Evolutionary conservation across 35 echinoderm and acorn worm species (phyloP).

Genomic region (Diadema setosum): DNA sequence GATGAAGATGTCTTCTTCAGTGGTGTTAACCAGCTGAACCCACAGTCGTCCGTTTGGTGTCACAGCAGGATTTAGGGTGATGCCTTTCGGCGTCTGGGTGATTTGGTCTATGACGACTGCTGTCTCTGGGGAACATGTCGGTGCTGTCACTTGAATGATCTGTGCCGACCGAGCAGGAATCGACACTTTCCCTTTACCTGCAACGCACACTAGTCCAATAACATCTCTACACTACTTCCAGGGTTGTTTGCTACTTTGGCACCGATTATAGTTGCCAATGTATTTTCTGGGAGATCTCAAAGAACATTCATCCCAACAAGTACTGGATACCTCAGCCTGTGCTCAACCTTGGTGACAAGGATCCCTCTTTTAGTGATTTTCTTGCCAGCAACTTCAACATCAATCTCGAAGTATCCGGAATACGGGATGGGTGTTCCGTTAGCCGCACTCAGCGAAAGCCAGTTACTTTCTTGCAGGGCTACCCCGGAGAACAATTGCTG

Average conservation of each 20-base stretch:
- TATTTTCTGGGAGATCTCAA: too few species aligned
- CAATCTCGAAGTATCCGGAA: slow-evolving; percentile 9
- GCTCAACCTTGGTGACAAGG: too few species aligned
- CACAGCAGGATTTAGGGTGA: not conserved
- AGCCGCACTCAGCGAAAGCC: slow-evolving; percentile 22
- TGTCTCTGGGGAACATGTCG: not conserved
- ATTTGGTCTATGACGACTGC: not conserved
- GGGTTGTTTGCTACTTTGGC: too few species aligned
- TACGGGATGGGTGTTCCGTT: slow-evolving; percentile 41
- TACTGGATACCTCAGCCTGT: too few species aligned
- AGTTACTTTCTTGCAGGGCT: not conserved
- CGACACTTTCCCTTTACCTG: slow-evolving; percentile 1
- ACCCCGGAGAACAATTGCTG: not conserved
- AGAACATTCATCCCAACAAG: too few species aligned
- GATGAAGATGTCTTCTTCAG: not conserved
- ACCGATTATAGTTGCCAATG: too few species aligned
- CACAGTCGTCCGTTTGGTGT: not conserved
- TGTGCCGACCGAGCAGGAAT: not conserved
- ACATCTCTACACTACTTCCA: too few species aligned
- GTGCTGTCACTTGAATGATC: not conserved
- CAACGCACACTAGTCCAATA: not conserved
- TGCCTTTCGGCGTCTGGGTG: not conserved
- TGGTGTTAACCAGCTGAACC: not conserved
- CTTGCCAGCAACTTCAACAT: too few species aligned
- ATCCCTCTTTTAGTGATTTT: too few species aligned